Evolutionary conservation across 2,113 vertebrate species (phyloP).

Genomic region (Actenoides lindsayi): DNA sequence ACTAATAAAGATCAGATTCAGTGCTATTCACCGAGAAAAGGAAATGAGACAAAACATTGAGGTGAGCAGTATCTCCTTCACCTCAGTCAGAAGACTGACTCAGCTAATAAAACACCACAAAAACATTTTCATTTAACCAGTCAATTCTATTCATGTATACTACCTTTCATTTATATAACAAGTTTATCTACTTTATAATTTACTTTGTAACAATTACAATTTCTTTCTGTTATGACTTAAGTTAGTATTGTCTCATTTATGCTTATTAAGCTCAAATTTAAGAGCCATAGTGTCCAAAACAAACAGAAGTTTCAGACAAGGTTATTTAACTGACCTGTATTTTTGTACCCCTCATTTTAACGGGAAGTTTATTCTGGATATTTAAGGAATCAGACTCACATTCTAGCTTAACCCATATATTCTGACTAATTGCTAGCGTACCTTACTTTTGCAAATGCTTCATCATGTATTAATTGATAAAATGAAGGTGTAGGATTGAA

Average conservation of each 20-base stretch:
- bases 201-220: background rate
- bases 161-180: background rate
- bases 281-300: background rate
- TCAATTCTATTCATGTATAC: background rate
- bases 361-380: background rate
- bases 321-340: accelerated
- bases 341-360: background rate
- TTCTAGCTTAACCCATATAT: background rate
- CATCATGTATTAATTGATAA: background rate
- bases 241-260: background rate
- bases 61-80: background rate
- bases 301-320: background rate
- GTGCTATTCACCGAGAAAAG: background rate
- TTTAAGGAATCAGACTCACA: background rate
- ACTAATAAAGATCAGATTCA: background rate
- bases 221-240: background rate
- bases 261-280: background rate
- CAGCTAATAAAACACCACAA: background rate
- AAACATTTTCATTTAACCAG: background rate
- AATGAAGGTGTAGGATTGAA: background rate
- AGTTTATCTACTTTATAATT: background rate
- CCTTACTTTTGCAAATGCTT: background rate
- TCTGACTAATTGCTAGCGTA: background rate
- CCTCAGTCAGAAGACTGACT: background rate
- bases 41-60: background rate